Conservation (phyloP, 2,113 vertebrate species). For the Limnothrissa miodon region DNA sequence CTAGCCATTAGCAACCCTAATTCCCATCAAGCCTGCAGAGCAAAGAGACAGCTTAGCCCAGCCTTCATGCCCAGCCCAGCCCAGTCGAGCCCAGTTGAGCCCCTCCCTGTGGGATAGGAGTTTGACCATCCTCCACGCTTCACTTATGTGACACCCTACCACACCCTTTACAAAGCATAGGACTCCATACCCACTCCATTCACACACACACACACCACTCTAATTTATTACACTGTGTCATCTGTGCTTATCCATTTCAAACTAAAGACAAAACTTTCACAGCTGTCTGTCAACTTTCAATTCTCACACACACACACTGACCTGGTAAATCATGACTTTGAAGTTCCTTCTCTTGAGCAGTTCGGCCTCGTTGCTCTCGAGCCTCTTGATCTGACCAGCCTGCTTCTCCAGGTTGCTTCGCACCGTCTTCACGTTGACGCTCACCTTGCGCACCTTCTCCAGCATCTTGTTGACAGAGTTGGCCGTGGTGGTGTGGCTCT, state of each 20-base stretch:
- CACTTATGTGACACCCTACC: not conserved
- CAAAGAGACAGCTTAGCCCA: not conserved
- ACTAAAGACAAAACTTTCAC: not conserved
- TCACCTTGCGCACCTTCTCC: slow-evolving; percentile 98
- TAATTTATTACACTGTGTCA: not conserved
- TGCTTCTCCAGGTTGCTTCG: slow-evolving; percentile 95
- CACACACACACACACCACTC: not conserved
- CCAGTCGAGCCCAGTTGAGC: too few relatives aligned
- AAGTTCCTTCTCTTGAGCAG: slow-evolving; percentile 96
- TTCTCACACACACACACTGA: slow-evolving; percentile 8
- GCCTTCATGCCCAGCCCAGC: too few relatives aligned
- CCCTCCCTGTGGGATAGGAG: not conserved
- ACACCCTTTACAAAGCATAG: not conserved
- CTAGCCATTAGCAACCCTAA: not conserved
- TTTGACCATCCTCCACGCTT: not conserved
- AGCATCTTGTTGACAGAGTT: slow-evolving; percentile 95
- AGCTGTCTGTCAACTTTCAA: not conserved
- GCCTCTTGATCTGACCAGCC: slow-evolving; percentile 92
- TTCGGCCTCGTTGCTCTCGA: slow-evolving; percentile 93
- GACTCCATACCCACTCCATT: not conserved
- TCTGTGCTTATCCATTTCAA: not conserved
- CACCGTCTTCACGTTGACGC: slow-evolving; percentile 95
- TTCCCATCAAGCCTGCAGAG: not conserved
- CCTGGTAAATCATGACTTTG: slow-evolving; percentile 98
- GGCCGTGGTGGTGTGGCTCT: slow-evolving; percentile 90